These are phyloP conservation scores for Syrista parreyssii DNA, from an alignment of 2,888 invertebrate genomes.

Conservation along the genomic window DNA sequence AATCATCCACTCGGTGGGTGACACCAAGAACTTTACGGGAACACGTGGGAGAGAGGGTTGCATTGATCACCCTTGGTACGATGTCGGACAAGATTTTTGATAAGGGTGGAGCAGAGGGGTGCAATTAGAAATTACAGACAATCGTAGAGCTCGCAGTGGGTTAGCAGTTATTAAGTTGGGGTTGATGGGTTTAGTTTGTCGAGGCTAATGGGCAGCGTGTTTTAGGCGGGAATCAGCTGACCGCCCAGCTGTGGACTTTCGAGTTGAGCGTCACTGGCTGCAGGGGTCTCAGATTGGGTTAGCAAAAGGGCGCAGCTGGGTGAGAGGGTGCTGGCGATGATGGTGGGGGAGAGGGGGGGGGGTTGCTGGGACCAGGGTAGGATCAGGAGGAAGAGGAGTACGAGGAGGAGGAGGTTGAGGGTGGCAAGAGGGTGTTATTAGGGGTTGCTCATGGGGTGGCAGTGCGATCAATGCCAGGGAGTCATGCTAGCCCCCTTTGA, in stretches of 20 bases:
- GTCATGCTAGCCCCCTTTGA: constrained; percentile 56
- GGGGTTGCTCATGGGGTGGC: constrained; percentile 64
- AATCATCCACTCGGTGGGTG: neutral
- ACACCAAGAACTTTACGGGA: neutral
- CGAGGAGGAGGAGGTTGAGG: constrained; percentile 42
- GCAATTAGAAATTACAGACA: neutral
- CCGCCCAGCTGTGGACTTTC: constrained; percentile 51
- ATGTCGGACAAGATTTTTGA: neutral
- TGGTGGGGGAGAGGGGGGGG: neutral
- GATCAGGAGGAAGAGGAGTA: constrained; percentile 28
- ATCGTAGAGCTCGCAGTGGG: constrained; percentile 12
- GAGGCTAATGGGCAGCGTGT: constrained; percentile 31
- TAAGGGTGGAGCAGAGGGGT: neutral
- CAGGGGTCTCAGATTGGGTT: constrained; percentile 50
- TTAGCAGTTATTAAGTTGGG: constrained; percentile 49
- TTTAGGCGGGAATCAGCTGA: constrained; percentile 54
- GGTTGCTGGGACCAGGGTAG: constrained; percentile 14
- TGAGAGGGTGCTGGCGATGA: neutral
- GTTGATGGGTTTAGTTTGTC: constrained; percentile 57
- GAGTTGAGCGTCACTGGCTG: constrained; percentile 39
- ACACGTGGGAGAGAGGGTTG: neutral
- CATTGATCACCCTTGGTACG: neutral
- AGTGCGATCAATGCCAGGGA: constrained; percentile 64
- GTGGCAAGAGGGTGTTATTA: constrained; percentile 58
- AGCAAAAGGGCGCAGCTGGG: constrained; percentile 43